phyloP scores from a whole-genome alignment of 2,888 invertebrate genomes.

The Schizotus pectinicornis region DNA sequence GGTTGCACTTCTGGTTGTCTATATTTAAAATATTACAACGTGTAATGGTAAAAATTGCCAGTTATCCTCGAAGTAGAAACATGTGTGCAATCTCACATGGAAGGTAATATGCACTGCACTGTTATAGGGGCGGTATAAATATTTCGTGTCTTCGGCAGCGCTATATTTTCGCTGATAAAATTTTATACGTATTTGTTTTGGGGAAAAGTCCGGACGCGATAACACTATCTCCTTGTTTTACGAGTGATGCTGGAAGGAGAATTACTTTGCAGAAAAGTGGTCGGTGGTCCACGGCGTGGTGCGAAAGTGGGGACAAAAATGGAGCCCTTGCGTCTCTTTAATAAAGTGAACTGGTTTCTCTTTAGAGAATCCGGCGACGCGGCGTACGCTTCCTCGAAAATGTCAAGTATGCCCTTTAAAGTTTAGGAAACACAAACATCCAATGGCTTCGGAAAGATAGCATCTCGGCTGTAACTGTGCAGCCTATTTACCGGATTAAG shows the following conservation, averaged over 20 bases:
- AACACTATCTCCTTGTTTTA: not conserved
- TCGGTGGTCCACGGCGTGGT: too few species aligned
- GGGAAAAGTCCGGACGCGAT: not conserved
- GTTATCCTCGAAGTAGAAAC: too few species aligned
- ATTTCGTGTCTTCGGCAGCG: too few species aligned
- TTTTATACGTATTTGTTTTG: not conserved
- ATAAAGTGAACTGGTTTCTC: slow-evolving; percentile 14
- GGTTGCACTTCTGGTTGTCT: too few species aligned
- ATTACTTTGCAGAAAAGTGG: too few species aligned
- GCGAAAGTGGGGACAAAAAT: slow-evolving; percentile 11
- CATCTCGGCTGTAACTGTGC: slow-evolving; percentile 19
- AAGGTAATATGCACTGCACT: too few species aligned
- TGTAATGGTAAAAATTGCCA: too few species aligned
- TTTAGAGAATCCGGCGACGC: slow-evolving; percentile 9
- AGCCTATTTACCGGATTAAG: slow-evolving; percentile 3
- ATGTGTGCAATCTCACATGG: too few species aligned
- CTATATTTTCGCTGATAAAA: not conserved
- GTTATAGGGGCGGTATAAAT: too few species aligned
- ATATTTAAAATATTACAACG: too few species aligned
- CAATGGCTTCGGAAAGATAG: slow-evolving; percentile 14
- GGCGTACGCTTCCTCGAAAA: slow-evolving; percentile 12
- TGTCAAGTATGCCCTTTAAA: slow-evolving; percentile 20
- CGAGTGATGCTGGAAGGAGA: too few species aligned
- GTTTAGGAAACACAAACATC: slow-evolving; percentile 26
- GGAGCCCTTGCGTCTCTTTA: slow-evolving; percentile 9